Percentiles rank a stretch among this genome's conserved stretches.
These are phyloP conservation scores for Dicerorhinus sumatrensis DNA, from an alignment of 2,113 vertebrate species.

Conservation along the genomic window DNA sequence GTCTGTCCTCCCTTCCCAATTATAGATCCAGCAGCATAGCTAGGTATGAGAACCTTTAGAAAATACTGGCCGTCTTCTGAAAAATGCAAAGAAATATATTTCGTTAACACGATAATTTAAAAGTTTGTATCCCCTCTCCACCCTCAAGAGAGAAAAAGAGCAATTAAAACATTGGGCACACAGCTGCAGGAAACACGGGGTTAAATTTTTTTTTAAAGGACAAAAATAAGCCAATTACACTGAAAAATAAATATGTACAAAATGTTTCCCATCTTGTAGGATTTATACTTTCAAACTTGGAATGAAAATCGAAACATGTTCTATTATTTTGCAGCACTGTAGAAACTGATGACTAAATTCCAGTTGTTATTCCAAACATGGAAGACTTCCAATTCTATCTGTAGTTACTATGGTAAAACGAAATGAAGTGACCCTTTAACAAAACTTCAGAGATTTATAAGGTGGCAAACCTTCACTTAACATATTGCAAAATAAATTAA, in stretches of 20 bases:
- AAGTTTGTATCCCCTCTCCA: conserved; percentile 69
- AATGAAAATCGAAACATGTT: conserved; percentile 71
- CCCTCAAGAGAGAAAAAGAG: conserved; percentile 79
- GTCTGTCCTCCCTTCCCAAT: conserved; percentile 95
- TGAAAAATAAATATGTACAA: conserved; percentile 50
- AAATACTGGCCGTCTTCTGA: conserved; percentile 95
- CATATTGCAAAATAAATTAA: conserved; percentile 74
- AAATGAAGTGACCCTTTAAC: conserved; percentile 73
- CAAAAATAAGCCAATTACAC: conserved; percentile 58
- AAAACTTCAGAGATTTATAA: conserved; percentile 80
- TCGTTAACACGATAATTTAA: conserved; percentile 83
- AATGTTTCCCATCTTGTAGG: conserved; percentile 70
- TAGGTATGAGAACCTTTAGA: conserved; percentile 96
- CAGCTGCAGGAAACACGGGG: conserved; percentile 62
- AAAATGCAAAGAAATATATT: conserved; percentile 88
- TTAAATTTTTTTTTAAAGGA: conserved; percentile 49
- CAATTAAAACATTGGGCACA: conserved; percentile 70
- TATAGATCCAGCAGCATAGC: conserved; percentile 96
- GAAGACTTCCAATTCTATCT: conserved; percentile 66
- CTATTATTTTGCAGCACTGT: conserved; percentile 70
- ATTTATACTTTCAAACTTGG: conserved; percentile 57
- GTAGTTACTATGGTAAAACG: conserved; percentile 73
- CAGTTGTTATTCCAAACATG: conserved; percentile 79
- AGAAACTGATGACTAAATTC: conserved; percentile 80
- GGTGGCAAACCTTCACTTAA: conserved; percentile 81